Conservation (phyloP, 2,797 vertebrate genomes). For the Schizothorax lantsangensis region DNA sequence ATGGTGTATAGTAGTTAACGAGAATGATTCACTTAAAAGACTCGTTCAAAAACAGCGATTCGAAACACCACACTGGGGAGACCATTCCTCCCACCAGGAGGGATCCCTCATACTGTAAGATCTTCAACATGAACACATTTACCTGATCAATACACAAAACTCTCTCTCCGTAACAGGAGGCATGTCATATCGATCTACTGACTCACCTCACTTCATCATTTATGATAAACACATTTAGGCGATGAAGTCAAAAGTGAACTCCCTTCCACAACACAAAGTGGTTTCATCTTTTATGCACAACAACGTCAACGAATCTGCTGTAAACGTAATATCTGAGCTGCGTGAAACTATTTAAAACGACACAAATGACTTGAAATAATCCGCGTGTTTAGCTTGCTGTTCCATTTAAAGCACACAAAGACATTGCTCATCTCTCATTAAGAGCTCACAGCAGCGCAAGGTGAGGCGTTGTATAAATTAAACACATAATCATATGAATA, state of each 20-base stretch:
- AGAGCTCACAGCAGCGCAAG: not conserved
- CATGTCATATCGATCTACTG: not conserved
- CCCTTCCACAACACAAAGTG: constrained; percentile 49
- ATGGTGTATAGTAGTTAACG: not conserved
- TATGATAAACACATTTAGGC: not conserved
- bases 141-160: not conserved
- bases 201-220: accelerated
- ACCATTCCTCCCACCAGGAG: constrained; percentile 42
- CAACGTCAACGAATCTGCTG: constrained; percentile 43
- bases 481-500: not conserved
- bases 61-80: constrained; percentile 6
- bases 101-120: not conserved
- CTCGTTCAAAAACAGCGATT: constrained; percentile 8
- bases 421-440: not conserved
- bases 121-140: not conserved
- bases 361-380: not conserved
- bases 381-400: not conserved
- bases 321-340: constrained; percentile 15
- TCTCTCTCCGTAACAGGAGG: not conserved
- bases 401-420: constrained; percentile 22
- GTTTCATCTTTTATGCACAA: constrained; percentile 50
- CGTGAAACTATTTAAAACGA: not conserved
- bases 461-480: not conserved
- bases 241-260: not conserved
- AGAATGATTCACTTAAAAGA: constrained; percentile 19